Evolutionary conservation across 2,113 vertebrate genomes (phyloP).

Genomic region (Cottus gobio): DNA sequence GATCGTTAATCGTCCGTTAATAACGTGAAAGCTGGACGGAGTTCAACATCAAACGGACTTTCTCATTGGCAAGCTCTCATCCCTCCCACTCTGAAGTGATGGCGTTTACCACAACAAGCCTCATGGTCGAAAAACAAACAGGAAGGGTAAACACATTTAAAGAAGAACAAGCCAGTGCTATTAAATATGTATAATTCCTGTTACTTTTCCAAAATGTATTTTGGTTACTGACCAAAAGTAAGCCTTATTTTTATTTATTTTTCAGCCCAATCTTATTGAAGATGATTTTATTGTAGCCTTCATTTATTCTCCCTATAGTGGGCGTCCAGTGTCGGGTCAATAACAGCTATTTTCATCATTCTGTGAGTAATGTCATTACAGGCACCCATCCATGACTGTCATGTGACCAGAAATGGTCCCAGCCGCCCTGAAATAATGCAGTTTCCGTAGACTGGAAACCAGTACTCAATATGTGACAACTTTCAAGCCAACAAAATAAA

Average conservation of each 20-base stretch:
- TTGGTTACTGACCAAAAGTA: constrained; percentile 10
- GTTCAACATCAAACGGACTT: constrained; percentile 25
- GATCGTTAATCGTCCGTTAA: constrained; percentile 45
- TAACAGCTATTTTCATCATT: background rate
- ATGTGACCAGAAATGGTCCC: background rate
- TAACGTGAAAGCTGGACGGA: constrained; percentile 48
- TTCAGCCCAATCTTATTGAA: constrained; percentile 7
- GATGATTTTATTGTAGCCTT: background rate
- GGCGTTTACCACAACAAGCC: constrained; percentile 13
- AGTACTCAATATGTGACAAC: no score
- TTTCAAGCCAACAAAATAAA: no score
- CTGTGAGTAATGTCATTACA: background rate
- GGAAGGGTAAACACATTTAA: constrained; percentile 41
- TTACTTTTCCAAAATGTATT: constrained; percentile 32
- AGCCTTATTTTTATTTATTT: background rate
- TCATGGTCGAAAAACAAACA: constrained; percentile 12
- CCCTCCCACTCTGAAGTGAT: constrained; percentile 20
- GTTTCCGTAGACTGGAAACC: background rate
- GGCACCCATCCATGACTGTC: background rate
- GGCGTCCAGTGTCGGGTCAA: background rate
- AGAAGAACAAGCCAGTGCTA: constrained; percentile 14
- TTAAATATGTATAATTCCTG: constrained; percentile 49
- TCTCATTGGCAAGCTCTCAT: constrained; percentile 23
- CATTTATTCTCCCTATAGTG: background rate
- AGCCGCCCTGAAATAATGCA: background rate